phyloP scores from a whole-genome alignment of 2,888 invertebrate genomes.

The Ectropis crepuscularia region DNA sequence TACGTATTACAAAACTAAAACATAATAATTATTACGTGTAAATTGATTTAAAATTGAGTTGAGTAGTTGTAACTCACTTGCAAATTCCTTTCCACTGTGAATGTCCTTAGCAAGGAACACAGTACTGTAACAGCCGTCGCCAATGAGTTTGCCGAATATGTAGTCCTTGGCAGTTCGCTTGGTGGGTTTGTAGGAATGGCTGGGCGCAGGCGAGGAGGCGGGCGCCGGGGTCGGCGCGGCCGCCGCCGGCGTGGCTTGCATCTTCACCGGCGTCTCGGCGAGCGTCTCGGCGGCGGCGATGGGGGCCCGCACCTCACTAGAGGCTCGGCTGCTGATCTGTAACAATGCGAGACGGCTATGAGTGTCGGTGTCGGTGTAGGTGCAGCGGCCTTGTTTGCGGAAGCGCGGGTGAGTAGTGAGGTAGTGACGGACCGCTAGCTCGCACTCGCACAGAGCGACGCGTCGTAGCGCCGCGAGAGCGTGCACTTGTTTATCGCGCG shows the following conservation, averaged over 20 bases:
- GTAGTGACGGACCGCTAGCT: conserved; percentile 47
- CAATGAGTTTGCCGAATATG: conserved; percentile 97
- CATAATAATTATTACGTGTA: neutral
- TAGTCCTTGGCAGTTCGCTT: conserved; percentile 94
- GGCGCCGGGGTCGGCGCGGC: conserved; percentile 69
- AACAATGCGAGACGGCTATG: conserved; percentile 52
- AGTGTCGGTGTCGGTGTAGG: conserved; percentile 33
- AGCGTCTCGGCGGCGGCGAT: conserved; percentile 83
- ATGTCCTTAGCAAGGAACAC: conserved; percentile 97
- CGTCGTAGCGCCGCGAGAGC: conserved; percentile 64
- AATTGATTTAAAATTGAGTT: neutral
- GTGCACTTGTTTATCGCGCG: conserved; percentile 67
- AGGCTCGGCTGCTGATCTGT: conserved; percentile 73
- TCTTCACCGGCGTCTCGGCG: conserved; percentile 78
- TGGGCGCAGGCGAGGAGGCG: conserved; percentile 72
- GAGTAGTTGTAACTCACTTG: conserved; percentile 88
- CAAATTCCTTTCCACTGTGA: conserved; percentile 94
- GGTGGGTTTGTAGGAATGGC: conserved; percentile 73
- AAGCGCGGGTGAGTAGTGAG: conserved; percentile 44
- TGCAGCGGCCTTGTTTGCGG: conserved; percentile 39
- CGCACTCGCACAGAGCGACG: conserved; percentile 47
- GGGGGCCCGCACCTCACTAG: conserved; percentile 78
- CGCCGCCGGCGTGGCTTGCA: conserved; percentile 79
- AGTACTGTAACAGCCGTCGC: conserved; percentile 98
- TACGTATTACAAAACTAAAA: neutral